Conservation (phyloP, 2,797 vertebrate species). For the Danionella dracula region DNA sequence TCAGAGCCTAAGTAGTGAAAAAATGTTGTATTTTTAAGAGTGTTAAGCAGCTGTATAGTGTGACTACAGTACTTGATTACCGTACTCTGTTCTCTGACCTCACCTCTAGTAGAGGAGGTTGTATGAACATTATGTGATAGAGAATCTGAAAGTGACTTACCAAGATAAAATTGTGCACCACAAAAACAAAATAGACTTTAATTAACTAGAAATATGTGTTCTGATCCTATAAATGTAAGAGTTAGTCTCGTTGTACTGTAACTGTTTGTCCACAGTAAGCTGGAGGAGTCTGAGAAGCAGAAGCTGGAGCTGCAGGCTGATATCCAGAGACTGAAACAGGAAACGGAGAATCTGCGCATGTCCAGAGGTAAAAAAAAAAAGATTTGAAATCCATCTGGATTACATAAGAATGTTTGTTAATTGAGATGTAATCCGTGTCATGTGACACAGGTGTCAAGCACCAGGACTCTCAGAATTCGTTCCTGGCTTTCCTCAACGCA, state of each 20-base stretch:
- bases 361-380: slow-evolving; percentile 78
- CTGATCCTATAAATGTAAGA: too few species aligned
- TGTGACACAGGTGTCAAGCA: slow-evolving; percentile 85
- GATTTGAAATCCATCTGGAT: not conserved
- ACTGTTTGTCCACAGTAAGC: slow-evolving; percentile 72
- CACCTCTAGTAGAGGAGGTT: too few species aligned
- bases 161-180: too few species aligned
- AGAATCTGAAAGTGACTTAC: too few species aligned
- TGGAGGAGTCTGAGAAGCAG: slow-evolving; percentile 89
- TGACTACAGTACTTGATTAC: too few species aligned
- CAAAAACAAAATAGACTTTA: too few species aligned
- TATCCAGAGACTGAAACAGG: slow-evolving; percentile 90
- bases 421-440: not conserved
- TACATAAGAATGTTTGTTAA: not conserved
- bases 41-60: too few species aligned
- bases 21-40: too few species aligned
- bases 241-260: not conserved
- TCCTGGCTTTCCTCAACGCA: slow-evolving; percentile 96
- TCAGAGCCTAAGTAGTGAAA: too few species aligned
- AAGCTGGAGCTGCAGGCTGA: slow-evolving; percentile 87
- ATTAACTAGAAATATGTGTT: too few species aligned
- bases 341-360: slow-evolving; percentile 86
- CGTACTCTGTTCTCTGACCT: too few species aligned
- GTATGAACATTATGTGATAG: too few species aligned
- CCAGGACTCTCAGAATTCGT: slow-evolving; percentile 98